Evolutionary conservation across 2,113 vertebrate genomes (phyloP), one percentile per base, ranked within the genome.

Genomic region (Pitta sordida): DNA sequence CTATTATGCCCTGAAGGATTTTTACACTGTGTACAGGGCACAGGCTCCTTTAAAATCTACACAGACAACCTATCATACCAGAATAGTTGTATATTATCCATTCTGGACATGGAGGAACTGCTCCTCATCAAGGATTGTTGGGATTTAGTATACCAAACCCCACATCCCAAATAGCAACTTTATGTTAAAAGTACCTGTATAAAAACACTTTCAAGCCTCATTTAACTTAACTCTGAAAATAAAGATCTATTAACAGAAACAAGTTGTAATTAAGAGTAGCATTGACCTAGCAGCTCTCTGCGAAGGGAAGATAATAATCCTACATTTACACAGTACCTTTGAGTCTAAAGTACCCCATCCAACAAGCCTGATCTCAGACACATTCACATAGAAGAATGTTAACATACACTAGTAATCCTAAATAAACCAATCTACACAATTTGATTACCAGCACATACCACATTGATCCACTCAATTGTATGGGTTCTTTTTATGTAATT

Each of bases 231-330:
- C 34, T 68, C 60, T 60, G 86, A 91, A 94, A 91, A 77, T 89
- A 95, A 80, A 70, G 64, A 77, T 64, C 32, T 86, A 71, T 70
- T 88, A 88, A 90, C 43, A 81, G 52, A 94, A 90, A 81, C 46
- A 88, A 86, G 52, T 16, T 83, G 75, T 77, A 92, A 78, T 75
- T 94, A 81, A 95, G 80, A 81, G 11, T 79, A 76, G 36, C 68
- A 62, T 86, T 88, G 86, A 86, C 60, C 60, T 60, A 56, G 26
- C 49, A 71, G 83, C 62, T 78, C 51, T 51, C 62, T 92, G 44
- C 27, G 90, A 91, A 71, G 32, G 9, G 24, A 34, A 92, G 24
- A 64, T 64, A 74, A 80, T 65, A 41, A 86, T 53, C 49, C 79
- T 37, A 74, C 3, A 64, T 29, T 59, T 89, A 69, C 23, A n/a